Percentiles rank a stretch among this genome's conserved stretches.
Conservation (phyloP, 2,113 vertebrate genomes). For the Machaerirhynchus nigripectus region DNA sequence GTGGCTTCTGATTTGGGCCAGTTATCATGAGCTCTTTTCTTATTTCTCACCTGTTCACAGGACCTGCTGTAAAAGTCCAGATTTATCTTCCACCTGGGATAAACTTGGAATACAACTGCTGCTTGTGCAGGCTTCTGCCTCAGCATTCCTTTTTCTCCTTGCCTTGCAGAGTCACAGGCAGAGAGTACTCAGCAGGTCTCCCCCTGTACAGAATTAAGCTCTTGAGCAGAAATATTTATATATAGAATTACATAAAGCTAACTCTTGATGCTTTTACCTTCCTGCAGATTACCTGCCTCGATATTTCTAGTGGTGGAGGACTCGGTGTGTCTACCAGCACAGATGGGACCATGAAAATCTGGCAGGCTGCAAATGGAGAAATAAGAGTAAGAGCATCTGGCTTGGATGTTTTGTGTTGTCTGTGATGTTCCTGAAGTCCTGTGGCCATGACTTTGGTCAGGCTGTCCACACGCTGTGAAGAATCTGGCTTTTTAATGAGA, state of each 20-base stretch:
- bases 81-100: background rate
- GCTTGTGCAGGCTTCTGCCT: background rate
- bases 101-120: background rate
- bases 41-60: background rate
- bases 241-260: background rate
- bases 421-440: background rate
- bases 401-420: background rate
- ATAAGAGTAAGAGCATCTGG: constrained; percentile 69
- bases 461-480: rapidly evolving
- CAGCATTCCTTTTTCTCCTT: background rate
- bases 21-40: background rate
- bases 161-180: background rate
- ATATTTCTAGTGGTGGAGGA: constrained; percentile 78
- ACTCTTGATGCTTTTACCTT: background rate
- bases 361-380: constrained; percentile 81
- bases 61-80: background rate
- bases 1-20: background rate
- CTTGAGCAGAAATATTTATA: background rate
- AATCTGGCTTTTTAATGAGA: background rate
- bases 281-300: constrained; percentile 74
- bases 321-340: constrained; percentile 75
- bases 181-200: background rate
- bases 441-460: background rate
- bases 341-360: constrained; percentile 80
- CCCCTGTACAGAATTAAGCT: background rate